Base-by-base conservation (phyloP, 1,140 invertebrate species). In the Stenopsyche tienmushanensis region DNA sequence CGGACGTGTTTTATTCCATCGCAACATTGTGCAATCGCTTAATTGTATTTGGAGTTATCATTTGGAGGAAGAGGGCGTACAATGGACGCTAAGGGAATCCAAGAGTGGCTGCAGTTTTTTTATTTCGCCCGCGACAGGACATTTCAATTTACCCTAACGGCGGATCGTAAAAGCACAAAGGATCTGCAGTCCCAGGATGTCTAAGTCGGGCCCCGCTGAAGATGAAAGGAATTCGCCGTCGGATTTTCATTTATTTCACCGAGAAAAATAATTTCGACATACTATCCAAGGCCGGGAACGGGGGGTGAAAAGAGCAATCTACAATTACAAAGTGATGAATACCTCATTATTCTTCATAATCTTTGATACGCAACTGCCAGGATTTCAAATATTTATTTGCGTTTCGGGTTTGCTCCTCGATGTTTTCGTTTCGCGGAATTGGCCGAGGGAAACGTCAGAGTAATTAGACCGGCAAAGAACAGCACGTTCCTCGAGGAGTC, bases 81-180 rank as follows among this genome's bases (percentile, higher is more conserved):
- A 34, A 13, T 13, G 29, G 29, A 13, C 13, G 29, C 29, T 13
- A 13, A 5, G 29, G 29, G 29, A 34, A 13, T 34, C 29, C 29
- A 5, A 13, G 62, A 26, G 50, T 39, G 34, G 13, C 0, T 64
- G 39, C 41, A 64, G n/a, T 64, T 49, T 64, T 64, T 42, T 64
- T 64, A 64, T 54, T 34, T 64, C 26, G 25, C 21, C 24, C 62
- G 60, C 52, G 62, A 64, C 62, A 64, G 52, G 62, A 54, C 62
- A 54, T 64, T 64, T 64, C 62, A 64, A 64, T 64, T 64, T 64
- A 64, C 26, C 29, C 62, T 54, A 44, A 64, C 39, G 39, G 41
- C 25, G 52, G 41, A 64, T 64, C 34, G 50, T 53, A 17, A 54
- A 53, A 64, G 47, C 50, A 64, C 62, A 64, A 64, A 64, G 62